Base-by-base conservation (phyloP, 1,140 invertebrate species). In the Apolygus lucorum region DNA sequence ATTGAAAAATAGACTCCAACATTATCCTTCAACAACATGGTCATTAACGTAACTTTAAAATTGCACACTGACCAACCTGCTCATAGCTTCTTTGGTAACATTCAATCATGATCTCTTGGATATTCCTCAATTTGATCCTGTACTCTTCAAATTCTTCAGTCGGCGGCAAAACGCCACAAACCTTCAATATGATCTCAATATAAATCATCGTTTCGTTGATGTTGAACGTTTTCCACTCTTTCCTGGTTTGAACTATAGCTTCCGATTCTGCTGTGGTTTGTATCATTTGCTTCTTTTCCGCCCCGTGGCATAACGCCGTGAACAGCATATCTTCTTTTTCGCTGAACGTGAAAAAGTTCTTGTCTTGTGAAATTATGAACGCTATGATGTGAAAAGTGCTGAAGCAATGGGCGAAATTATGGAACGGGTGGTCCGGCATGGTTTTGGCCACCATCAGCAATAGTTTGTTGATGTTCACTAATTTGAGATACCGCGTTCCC, bases 341-440 rank as follows among this genome's bases (percentile, higher is more conserved):
- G 17, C 14, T 34, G 26, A 66, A 66, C 2, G 28, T 66, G 64
- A 66, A 66, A 21, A 28, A 34, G n/a, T 28, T 34, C 26, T 28
- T 28, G 64, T 66, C 17, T 42, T 66, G 27, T 26, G 28, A 29
- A 29, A 66, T 28, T 13, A 66, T 66, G 24, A 66, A 66, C 1
- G 29, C 27, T 8, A 66, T 24, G 13, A 42, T 34, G 64, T 66
- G 64, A 26, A 66, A 66, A 4, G 29, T 8, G 28, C 27, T 34
- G 64, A 66, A 66, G 64, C 64, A 66, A 42, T 66, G 64, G 25
- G n/a, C n/a, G 17, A 66, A 66, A 34, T 66, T 66, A 28, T 66
- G 64, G 28, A 66, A 66, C 14, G 29, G 27, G n/a, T 34, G 27
- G 24, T 66, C 29, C n/a, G 64, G 64, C 17, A 34, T 66, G 1